These are phyloP conservation scores for Ophioninae sp. DNA, from an alignment of 2,888 invertebrate species.

Conservation along the genomic window DNA sequence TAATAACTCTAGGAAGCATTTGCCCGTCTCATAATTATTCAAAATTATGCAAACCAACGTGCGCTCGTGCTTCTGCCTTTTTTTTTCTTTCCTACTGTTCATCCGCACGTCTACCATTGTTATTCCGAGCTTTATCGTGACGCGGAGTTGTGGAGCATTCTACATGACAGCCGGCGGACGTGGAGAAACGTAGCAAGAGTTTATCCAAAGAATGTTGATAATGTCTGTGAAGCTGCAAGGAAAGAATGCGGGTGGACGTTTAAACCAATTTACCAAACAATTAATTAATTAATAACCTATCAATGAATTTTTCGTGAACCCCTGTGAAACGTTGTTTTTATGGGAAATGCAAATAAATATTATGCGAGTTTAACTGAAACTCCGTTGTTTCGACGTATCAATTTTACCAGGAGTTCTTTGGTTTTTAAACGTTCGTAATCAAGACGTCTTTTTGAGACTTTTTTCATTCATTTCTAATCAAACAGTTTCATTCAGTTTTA, in stretches of 20 bases:
- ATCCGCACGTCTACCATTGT: background rate
- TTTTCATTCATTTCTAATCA: too few species aligned
- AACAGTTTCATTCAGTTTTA: too few species aligned
- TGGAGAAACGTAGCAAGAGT: background rate
- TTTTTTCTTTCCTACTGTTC: background rate
- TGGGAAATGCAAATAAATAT: too few species aligned
- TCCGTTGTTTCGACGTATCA: too few species aligned
- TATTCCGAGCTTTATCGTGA: background rate
- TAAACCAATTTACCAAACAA: background rate
- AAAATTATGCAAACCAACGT: background rate
- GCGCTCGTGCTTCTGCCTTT: background rate
- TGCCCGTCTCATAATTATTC: background rate
- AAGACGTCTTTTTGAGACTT: too few species aligned
- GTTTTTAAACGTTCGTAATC: too few species aligned
- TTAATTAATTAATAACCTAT: too few species aligned
- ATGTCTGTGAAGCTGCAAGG: background rate
- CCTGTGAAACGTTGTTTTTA: too few species aligned
- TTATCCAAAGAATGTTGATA: background rate
- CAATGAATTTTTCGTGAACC: too few species aligned
- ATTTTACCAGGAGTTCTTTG: too few species aligned
- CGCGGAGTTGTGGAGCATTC: background rate
- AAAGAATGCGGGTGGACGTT: background rate
- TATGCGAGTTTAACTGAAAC: too few species aligned
- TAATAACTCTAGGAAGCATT: background rate
- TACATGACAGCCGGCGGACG: background rate